Evolutionary conservation across 2,888 invertebrate species (phyloP).

Genomic region (Microctonus hyperodae): DNA sequence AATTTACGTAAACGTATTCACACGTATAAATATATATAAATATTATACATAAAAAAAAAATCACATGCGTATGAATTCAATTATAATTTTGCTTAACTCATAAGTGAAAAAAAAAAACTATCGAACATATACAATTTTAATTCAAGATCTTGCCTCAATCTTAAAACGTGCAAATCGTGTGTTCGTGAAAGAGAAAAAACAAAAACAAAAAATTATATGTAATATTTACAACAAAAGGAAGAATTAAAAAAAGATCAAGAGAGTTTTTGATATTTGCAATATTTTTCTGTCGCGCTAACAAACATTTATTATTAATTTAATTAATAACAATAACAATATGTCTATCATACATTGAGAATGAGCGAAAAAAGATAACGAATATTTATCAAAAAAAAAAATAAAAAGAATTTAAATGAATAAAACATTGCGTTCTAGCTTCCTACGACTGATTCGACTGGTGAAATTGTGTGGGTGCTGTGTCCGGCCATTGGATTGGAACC

Average conservation of each 20-base stretch:
- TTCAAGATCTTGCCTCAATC: slow-evolving; percentile 29
- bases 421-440: slow-evolving; percentile 38
- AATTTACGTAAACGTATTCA: neutral
- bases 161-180: slow-evolving; percentile 35
- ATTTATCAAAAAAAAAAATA: no score
- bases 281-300: slow-evolving; percentile 3
- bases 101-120: slow-evolving; percentile 12
- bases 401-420: slow-evolving; percentile 9
- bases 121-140: slow-evolving; percentile 23
- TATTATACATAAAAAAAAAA: neutral
- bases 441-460: slow-evolving; percentile 34
- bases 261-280: slow-evolving; percentile 6
- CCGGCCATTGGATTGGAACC: neutral
- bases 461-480: slow-evolving; percentile 17
- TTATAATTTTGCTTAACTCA: slow-evolving; percentile 30
- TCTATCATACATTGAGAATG: neutral
- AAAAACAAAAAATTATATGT: slow-evolving; percentile 26
- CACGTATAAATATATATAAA: neutral
- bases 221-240: no score
- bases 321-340: neutral
- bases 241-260: slow-evolving; percentile 7
- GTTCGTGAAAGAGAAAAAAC: slow-evolving; percentile 36
- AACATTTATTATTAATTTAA: neutral
- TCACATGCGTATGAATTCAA: slow-evolving; percentile 22
- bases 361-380: no score